Conservation (phyloP, 1,140 invertebrate species). For the Sminthurides bifidus region DNA sequence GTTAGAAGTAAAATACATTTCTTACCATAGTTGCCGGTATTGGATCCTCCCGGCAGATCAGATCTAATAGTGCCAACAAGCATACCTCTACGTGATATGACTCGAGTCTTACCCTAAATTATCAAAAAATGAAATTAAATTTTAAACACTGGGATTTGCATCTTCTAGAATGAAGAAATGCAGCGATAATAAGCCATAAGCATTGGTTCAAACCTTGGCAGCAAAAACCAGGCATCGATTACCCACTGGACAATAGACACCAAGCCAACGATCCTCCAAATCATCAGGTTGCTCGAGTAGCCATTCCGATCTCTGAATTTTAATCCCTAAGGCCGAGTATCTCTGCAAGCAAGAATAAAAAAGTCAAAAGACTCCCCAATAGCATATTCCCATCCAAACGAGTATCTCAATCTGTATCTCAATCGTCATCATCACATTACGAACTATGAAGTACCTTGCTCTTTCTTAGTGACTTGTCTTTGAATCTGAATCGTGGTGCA, state of each 20-base stretch:
- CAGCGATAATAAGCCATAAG: not conserved
- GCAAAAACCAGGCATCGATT: conserved; percentile 64
- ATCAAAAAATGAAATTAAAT: conserved; percentile 5
- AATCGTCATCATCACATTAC: not conserved
- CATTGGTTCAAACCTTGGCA: conserved; percentile 43
- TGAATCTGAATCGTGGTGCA: not conserved
- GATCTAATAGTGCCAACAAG: conserved; percentile 49
- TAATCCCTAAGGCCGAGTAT: conserved; percentile 1
- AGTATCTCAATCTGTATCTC: not conserved
- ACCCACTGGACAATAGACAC: conserved; percentile 70
- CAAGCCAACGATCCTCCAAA: conserved; percentile 63
- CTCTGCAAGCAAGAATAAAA: no score
- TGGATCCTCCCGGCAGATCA: conserved; percentile 64
- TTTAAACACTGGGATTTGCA: not conserved
- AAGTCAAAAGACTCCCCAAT: not conserved
- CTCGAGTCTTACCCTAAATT: conserved; percentile 56
- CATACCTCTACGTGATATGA: conserved; percentile 56
- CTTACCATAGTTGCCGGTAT: conserved; percentile 29
- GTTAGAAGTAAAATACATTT: not conserved
- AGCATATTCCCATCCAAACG: not conserved
- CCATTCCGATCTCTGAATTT: conserved; percentile 61
- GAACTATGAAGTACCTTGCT: not conserved
- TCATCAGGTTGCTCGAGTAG: conserved; percentile 69
- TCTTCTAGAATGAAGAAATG: not conserved
- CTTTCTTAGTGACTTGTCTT: not conserved